Evolutionary conservation across 1,140 invertebrate species (phyloP).

Genomic region (Lasaia peninsularis): DNA sequence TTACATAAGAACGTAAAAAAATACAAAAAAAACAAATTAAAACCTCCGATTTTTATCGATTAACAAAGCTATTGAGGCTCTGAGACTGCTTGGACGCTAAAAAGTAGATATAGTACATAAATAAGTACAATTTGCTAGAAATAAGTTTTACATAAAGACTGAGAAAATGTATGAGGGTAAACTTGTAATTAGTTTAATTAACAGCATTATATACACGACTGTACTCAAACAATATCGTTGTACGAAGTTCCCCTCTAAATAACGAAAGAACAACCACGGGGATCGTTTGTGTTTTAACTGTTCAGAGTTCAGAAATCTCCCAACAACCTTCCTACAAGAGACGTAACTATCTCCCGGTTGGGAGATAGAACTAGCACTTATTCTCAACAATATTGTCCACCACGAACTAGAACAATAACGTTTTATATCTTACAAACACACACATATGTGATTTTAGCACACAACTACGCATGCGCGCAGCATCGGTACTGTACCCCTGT

Average conservation of each 20-base stretch:
- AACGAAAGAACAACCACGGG: conserved; percentile 4
- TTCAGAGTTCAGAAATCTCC: conserved; percentile 10
- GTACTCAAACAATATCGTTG: not conserved
- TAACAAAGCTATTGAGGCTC: too few species aligned
- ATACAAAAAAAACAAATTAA: too few species aligned
- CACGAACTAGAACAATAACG: conserved; percentile 50
- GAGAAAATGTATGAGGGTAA: too few species aligned
- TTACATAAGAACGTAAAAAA: too few species aligned
- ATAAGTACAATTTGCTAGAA: too few species aligned
- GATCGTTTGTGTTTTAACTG: conserved; percentile 7
- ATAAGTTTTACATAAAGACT: too few species aligned
- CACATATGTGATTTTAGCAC: conserved; percentile 30
- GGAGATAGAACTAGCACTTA: conserved; percentile 36
- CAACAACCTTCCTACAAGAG: conserved; percentile 24
- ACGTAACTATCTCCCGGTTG: conserved; percentile 32
- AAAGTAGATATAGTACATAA: too few species aligned
- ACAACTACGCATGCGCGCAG: conserved; percentile 66
- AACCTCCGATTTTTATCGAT: too few species aligned
- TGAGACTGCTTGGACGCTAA: too few species aligned
- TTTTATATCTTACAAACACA: conserved; percentile 42
- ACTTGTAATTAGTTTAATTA: not conserved
- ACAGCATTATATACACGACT: not conserved
- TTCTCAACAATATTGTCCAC: conserved; percentile 57
- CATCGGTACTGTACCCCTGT: conserved; percentile 65
- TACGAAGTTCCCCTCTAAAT: not conserved